phyloP scores from a whole-genome alignment of 2,113 vertebrate species.

The Perccottus glenii region DNA sequence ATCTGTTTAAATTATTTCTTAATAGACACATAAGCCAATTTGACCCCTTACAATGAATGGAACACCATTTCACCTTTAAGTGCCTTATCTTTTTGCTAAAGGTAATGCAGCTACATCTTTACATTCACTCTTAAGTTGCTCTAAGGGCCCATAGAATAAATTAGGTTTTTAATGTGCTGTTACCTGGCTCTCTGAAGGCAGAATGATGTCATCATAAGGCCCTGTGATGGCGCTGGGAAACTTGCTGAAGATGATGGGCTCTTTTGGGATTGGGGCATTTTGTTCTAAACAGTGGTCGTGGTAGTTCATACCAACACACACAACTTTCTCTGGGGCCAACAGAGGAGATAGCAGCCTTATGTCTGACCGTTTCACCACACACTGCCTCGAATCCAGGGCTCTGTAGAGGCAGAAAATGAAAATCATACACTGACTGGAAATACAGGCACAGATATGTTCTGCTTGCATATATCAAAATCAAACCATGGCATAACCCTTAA shows the following conservation, averaged over 20 bases:
- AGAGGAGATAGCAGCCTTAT: constrained; percentile 85
- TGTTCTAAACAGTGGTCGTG: constrained; percentile 92
- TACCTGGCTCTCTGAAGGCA: constrained; percentile 85
- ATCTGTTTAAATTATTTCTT: too few species aligned
- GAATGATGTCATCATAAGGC: constrained; percentile 84
- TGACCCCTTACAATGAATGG: too few species aligned
- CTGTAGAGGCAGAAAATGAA: constrained; percentile 64
- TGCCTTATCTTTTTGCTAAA: too few species aligned
- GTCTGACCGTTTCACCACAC: constrained; percentile 67
- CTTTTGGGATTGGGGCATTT: constrained; percentile 80
- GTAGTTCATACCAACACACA: constrained; percentile 96
- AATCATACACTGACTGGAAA: neutral
- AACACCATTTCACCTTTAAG: too few species aligned
- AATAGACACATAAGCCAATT: too few species aligned
- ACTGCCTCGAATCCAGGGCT: constrained; percentile 74
- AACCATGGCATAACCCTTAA: too few species aligned
- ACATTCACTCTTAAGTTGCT: neutral
- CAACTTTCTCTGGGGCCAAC: constrained; percentile 87
- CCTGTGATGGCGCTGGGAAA: constrained; percentile 89
- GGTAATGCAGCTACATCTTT: neutral
- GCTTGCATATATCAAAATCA: too few species aligned
- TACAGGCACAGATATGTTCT: neutral
- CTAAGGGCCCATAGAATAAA: neutral
- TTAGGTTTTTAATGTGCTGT: constrained; percentile 7
- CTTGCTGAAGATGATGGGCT: constrained; percentile 97